Evolutionary conservation across 2,888 invertebrate genomes (phyloP).

Genomic region (Cataglyphis albicans): DNA sequence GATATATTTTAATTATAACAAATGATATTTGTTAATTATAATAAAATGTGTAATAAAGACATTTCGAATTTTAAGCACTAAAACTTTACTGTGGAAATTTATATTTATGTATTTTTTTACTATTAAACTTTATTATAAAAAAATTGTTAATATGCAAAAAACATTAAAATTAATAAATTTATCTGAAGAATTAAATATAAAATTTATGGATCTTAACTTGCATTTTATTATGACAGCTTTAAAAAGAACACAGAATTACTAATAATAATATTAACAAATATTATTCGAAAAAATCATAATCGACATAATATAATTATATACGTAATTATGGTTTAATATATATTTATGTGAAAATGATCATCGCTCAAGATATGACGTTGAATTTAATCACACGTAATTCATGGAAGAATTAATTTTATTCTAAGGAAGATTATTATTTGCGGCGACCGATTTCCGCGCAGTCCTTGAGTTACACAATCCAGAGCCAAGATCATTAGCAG

Average conservation of each 20-base stretch:
- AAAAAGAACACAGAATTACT: constrained; percentile 2
- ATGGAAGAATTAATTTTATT: constrained; percentile 71
- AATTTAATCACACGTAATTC: constrained; percentile 59
- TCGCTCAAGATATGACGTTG: constrained; percentile 22
- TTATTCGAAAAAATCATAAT: neutral
- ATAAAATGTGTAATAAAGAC: neutral
- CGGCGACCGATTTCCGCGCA: constrained; percentile 78
- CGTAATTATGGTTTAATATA: constrained; percentile 5
- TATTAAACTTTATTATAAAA: neutral
- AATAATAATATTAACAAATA: constrained; percentile 12
- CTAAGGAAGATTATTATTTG: constrained; percentile 77
- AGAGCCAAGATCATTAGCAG: constrained; percentile 82
- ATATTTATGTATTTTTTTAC: neutral
- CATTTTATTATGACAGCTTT: neutral
- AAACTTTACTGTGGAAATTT: neutral
- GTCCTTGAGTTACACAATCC: constrained; percentile 82
- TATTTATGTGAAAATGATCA: constrained; percentile 28
- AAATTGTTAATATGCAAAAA: neutral
- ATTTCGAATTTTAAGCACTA: neutral
- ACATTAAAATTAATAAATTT: constrained; percentile 27
- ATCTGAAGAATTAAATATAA: constrained; percentile 17
- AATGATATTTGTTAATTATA: neutral
- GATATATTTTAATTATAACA: neutral
- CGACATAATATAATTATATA: neutral
- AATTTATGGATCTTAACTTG: neutral